phyloP scores from a whole-genome alignment of 2,113 vertebrate genomes.

The Callipepla californica region DNA sequence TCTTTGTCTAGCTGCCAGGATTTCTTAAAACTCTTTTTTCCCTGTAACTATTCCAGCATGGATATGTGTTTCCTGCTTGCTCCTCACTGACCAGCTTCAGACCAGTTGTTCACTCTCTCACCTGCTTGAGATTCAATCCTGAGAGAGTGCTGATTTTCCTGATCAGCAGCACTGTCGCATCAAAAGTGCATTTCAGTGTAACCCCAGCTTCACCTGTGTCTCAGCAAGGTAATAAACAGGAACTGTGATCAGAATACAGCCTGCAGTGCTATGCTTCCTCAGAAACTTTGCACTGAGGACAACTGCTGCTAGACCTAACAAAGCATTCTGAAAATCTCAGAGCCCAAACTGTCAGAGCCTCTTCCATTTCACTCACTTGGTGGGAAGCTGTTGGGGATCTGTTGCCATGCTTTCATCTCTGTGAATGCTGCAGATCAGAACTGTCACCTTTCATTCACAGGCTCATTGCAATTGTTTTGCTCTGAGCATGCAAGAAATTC shows the following conservation, averaged over 20 bases:
- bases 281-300: neutral
- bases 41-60: neutral
- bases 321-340: neutral
- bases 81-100: slow-evolving; percentile 40
- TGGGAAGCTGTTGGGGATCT: neutral
- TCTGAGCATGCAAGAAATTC: neutral
- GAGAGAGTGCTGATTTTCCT: slow-evolving; percentile 14
- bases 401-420: neutral
- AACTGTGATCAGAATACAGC: neutral
- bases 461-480: neutral
- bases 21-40: neutral
- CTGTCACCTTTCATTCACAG: neutral
- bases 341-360: neutral
- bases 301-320: neutral
- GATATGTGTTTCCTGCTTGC: neutral
- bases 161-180: neutral
- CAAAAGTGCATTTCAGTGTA: slow-evolving; percentile 30
- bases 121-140: slow-evolving; percentile 45
- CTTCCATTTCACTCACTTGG: neutral
- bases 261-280: neutral
- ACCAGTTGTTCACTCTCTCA: slow-evolving; percentile 53
- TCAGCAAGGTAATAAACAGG: slow-evolving; percentile 28
- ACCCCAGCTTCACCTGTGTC: neutral
- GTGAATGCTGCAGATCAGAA: neutral
- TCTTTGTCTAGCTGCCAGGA: slow-evolving; percentile 2